Evolutionary conservation across 2,797 vertebrate species (phyloP), one percentile per base, ranked within the genome.

Genomic region (Falco biarmicus): DNA sequence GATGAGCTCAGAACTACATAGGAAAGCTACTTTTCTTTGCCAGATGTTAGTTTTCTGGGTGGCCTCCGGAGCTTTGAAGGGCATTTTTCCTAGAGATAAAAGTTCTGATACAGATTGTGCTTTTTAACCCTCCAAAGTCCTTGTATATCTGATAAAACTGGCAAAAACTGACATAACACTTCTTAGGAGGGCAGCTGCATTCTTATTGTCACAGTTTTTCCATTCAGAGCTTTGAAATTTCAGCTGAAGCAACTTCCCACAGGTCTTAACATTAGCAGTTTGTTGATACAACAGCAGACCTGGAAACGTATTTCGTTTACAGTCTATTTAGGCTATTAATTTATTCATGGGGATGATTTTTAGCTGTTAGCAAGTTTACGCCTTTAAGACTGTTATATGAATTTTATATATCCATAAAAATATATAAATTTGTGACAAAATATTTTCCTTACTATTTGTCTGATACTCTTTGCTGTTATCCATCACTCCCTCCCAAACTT

Each of bases 311-410:
- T 73, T 56, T 61, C 16, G 86, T 89, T 96, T 91, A 29, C 5
- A 1, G 48, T 75, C 73, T 82, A 63, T 93, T 96, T 93, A 85
- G 16, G 32, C 18, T 74, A 92, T 85, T 83, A 84, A 91, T 92
- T 92, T 93, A 91, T 89, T 94, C 17, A 47, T 22, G 12, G 56
- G n/a, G 22, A 68, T 93, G 56, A 86, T 81, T 95, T 96, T 71
- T 61, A 84, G 41, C 39, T 92, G 50, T 83, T 95, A 93, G 53
- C 20, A 90, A 65, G 24, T 87, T 93, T 93, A 69, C 91, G 39
- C 12, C 39, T 93, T 57, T 83, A 73, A 75, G 18, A 60, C 1
- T 26, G 7, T 25, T 47, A 45, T 29, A 76, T 66, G 77, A 60
- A 83, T 60, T 47, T 65, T 83, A 29, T 32, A 59, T 25, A 47